Base-by-base conservation (phyloP, 2,888 invertebrate species). In the Acrobasis repandana region DNA sequence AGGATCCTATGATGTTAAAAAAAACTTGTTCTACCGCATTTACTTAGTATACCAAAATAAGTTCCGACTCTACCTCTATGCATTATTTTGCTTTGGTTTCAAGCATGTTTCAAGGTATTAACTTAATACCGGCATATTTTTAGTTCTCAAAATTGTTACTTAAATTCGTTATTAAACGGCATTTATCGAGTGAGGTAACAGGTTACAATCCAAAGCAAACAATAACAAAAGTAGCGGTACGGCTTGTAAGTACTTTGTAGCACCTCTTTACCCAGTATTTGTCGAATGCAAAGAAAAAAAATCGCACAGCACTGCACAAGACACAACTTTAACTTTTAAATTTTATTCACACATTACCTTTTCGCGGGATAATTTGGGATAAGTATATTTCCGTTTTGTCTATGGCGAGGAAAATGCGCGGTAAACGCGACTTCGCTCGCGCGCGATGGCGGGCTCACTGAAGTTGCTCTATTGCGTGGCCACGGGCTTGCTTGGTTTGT, bases 361-460 rank as follows among this genome's bases (percentile, higher is more conserved):
- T 73, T 60, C 82, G 80, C 83, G 85, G 82, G 80, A 86, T 75
- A 63, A 76, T 68, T 77, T 76, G 76, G 79, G 77, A 78, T 75
- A 71, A 65, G 65, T 61, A 57, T 65, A 57, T 65, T 67, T 69
- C 61, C 68, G 70, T 68, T 67, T 80, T 72, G 74, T 85, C 78
- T 85, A 77, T 85, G 77, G 73, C 67, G 18, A 8, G 8, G 38
- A 15, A 61, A 74, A 73, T 63, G 68, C 79, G 82, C 84, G 85
- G 77, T 77, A 85, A 82, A 86, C 80, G 69, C 89, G 86, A 71
- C 82, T 75, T 74, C 61, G 67, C 79, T 73, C 76, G 70, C 68
- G 68, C 79, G 75, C 78, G 69, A 72, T 77, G 70, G 68, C 77
- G 71, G 77, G 76, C 79, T 73, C 67, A 88, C 88, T 86, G 88